phyloP scores from a whole-genome alignment of 92 coral and sea anemone species.

The Anthopleura xanthogrammica region DNA sequence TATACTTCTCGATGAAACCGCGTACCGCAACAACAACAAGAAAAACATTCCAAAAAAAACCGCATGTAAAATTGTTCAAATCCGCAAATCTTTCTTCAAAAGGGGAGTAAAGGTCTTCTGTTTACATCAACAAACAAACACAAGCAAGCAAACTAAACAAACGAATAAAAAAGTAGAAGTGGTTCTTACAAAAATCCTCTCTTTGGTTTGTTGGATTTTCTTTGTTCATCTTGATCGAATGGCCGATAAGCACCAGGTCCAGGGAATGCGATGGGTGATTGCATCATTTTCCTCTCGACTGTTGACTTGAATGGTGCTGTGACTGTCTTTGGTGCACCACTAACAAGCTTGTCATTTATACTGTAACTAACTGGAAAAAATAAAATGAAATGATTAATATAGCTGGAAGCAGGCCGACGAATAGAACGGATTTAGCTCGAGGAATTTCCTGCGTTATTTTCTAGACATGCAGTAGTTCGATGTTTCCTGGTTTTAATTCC shows the following conservation, averaged over 20 bases:
- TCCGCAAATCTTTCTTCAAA: too few species aligned
- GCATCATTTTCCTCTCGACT: constrained; percentile 90
- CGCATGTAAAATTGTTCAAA: too few species aligned
- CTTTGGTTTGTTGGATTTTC: constrained; percentile 16
- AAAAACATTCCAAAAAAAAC: too few species aligned
- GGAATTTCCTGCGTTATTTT: background rate
- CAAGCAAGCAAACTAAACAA: too few species aligned
- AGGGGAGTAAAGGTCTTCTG: too few species aligned
- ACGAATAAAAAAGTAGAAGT: background rate
- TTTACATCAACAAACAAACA: too few species aligned
- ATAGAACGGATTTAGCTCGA: background rate
- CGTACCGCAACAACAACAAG: too few species aligned
- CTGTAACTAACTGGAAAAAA: constrained; percentile 71
- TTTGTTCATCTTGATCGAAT: constrained; percentile 30
- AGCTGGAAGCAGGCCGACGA: background rate
- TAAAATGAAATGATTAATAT: background rate
- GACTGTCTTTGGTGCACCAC: constrained; percentile 63
- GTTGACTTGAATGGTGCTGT: constrained; percentile 97
- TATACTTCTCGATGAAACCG: too few species aligned
- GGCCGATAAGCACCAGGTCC: constrained; percentile 96
- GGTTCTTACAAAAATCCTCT: constrained; percentile 74
- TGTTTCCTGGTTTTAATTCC: too few species aligned
- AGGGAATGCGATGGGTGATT: constrained; percentile 82
- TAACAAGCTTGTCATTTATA: constrained; percentile 71
- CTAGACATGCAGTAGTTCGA: too few species aligned